A percentile compares a stretch with the other conserved stretches of the same genome.
These are phyloP conservation scores for Pandemis corylana DNA, from an alignment of 2,888 invertebrate species.

Conservation along the genomic window DNA sequence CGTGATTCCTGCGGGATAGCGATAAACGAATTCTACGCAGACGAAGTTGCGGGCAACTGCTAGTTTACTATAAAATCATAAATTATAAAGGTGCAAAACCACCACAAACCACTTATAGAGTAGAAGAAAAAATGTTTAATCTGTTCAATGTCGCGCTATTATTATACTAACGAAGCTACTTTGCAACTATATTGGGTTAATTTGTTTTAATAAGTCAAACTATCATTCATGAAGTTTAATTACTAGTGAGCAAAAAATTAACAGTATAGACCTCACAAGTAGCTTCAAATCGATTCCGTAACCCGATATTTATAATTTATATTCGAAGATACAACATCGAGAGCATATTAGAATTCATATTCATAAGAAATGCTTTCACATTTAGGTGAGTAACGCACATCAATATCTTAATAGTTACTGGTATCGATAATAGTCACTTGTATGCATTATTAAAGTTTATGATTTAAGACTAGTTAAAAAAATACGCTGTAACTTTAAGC, in stretches of 20 bases:
- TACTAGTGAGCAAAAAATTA: conserved; percentile 27
- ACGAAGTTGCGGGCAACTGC: too few relatives aligned
- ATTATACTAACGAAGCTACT: not conserved
- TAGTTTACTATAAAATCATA: too few relatives aligned
- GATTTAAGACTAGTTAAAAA: conserved; percentile 10
- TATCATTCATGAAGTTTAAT: conserved; percentile 21
- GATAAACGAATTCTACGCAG: too few relatives aligned
- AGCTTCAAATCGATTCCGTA: conserved; percentile 21
- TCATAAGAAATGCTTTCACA: conserved; percentile 21
- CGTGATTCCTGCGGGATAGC: too few relatives aligned
- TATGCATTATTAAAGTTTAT: conserved; percentile 2
- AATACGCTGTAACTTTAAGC: not conserved
- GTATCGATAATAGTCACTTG: conserved; percentile 10
- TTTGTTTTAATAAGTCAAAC: conserved; percentile 24
- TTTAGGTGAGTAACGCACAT: conserved; percentile 16
- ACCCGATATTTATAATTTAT: conserved; percentile 9
- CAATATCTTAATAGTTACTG: conserved; percentile 7
- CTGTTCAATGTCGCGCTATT: not conserved
- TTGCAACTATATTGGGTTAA: not conserved
- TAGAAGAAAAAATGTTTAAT: not conserved
- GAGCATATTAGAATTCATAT: conserved; percentile 22
- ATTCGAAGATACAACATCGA: conserved; percentile 12
- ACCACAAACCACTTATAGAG: too few relatives aligned
- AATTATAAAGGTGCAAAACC: too few relatives aligned
- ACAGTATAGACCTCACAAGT: conserved; percentile 36